These are phyloP conservation scores for Ophion ventricosus DNA, from an alignment of 2,888 invertebrate species.

Conservation along the genomic window DNA sequence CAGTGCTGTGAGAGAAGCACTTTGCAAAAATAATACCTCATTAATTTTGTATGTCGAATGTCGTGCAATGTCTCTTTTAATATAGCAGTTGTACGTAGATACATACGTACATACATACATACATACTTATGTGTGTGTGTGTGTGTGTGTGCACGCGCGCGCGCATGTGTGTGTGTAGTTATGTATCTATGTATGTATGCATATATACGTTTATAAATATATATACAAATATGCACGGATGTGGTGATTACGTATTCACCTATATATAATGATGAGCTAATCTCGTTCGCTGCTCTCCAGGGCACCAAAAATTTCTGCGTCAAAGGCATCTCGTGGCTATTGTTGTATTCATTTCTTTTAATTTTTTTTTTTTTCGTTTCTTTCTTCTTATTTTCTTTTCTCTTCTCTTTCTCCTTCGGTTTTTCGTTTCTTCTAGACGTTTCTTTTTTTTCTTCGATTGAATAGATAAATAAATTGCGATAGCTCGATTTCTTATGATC, in stretches of 20 bases:
- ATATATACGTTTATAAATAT: constrained; percentile 54
- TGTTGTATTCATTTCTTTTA: constrained; percentile 73
- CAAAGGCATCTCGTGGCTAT: constrained; percentile 82
- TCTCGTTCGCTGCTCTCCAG: constrained; percentile 70
- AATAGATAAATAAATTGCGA: constrained; percentile 78
- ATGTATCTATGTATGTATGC: constrained; percentile 46
- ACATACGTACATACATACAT: not conserved
- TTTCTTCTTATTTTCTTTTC: constrained; percentile 56
- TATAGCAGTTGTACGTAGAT: not conserved
- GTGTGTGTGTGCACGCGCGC: too few relatives aligned
- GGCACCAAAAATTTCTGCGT: constrained; percentile 79
- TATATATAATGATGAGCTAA: constrained; percentile 54
- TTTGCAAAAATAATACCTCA: constrained; percentile 9
- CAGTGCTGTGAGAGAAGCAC: not conserved
- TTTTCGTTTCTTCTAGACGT: constrained; percentile 59
- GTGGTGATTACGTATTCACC: constrained; percentile 52
- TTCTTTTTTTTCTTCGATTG: constrained; percentile 65
- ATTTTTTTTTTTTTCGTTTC: constrained; percentile 68
- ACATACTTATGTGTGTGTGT: not conserved
- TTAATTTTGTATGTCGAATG: not conserved
- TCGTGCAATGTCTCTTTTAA: constrained; percentile 20
- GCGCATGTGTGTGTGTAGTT: not conserved
- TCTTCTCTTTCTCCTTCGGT: constrained; percentile 63
- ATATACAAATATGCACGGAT: constrained; percentile 53
- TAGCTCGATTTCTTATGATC: constrained; percentile 67